These are phyloP conservation scores for Ormyrus nitidulus DNA, from an alignment of 2,888 invertebrate species.

Conservation along the genomic window DNA sequence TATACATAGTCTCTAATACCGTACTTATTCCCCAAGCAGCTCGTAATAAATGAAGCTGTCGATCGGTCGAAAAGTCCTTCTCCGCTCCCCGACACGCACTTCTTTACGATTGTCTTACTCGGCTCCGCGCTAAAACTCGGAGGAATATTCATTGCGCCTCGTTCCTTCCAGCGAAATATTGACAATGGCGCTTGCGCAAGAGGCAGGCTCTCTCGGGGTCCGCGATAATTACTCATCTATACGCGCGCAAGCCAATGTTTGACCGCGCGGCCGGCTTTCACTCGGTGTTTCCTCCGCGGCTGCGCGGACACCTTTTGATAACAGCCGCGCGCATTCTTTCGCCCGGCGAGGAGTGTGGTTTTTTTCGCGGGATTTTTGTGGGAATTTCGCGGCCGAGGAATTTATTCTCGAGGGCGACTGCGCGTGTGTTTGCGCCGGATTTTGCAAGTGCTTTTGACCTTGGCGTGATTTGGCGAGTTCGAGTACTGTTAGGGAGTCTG, in stretches of 20 bases:
- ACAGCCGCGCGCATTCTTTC: not conserved
- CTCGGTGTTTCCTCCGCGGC: constrained; percentile 33
- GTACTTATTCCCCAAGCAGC: too few species aligned
- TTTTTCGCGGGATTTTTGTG: not conserved
- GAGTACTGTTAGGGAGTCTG: too few species aligned
- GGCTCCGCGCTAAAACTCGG: not conserved
- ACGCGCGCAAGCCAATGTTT: constrained; percentile 40
- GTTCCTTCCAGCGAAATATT: constrained; percentile 45
- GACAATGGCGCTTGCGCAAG: constrained; percentile 53
- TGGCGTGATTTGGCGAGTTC: constrained; percentile 17
- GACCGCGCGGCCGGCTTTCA: constrained; percentile 49
- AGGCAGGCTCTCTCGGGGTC: not conserved
- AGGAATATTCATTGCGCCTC: constrained; percentile 37
- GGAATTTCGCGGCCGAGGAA: constrained; percentile 12
- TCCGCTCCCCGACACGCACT: not conserved
- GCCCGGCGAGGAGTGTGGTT: not conserved
- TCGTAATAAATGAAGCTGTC: constrained; percentile 41
- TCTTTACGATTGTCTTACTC: constrained; percentile 18
- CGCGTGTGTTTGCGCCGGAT: not conserved
- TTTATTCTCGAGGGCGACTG: not conserved
- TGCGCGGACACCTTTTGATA: not conserved
- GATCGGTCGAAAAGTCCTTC: constrained; percentile 36
- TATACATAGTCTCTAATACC: too few species aligned
- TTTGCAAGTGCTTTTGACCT: constrained; percentile 36
- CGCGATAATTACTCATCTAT: constrained; percentile 51